Base-by-base conservation (phyloP, 2,797 vertebrate genomes). In the Epinephelus awoara region DNA sequence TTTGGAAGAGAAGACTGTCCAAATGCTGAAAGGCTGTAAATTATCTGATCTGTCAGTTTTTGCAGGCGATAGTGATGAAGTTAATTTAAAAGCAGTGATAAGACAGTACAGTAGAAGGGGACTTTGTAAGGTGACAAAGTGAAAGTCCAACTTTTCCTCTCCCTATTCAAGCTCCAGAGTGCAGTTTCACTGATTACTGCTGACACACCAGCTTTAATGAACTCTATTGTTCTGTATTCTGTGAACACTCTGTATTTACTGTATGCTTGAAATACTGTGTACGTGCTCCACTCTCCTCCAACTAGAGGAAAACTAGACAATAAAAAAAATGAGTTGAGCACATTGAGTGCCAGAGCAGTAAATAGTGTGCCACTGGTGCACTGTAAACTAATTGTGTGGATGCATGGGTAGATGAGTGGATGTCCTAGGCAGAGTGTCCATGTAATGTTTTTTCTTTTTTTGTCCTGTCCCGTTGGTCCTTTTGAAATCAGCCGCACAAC, bases 31-130 rank as follows among this genome's bases (percentile, higher is more conserved):
- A 85, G 80, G 72, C 64, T 78, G 75, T 70, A 67, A 71, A 83
- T 85, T 19, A 86, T 84, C 82, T 77, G 78, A 85, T 74, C 55
- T 34, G 34, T 68, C 61, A 50, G 56, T 77, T 79, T 82, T 73
- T 68, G 76, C 59, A 54, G 74, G 64, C 57, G 69, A 73, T 50
- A 75, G 52, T 13, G 80, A 85, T 66, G 46, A 50, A 58, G 76
- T 74, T 82, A 9, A 84, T 89, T 86, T 85, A 76, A 80, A 82
- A 77, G 67, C 63, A 72, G 79, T 4, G 81, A 82, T 77, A 82
- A 84, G 70, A 44, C n/a, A 4, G 67, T 27, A 69, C 67, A 74
- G 79, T 50, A 56, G 51, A 42, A 78, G 76, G 78, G 79, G 70
- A 86, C 72, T 62, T 12, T 27, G 49, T 13, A 46, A 69, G 79